A percentile compares a stretch with the other conserved stretches of the same genome.
phyloP scores from a whole-genome alignment of 2,888 invertebrate species.

The Drosophila quinaria region DNA sequence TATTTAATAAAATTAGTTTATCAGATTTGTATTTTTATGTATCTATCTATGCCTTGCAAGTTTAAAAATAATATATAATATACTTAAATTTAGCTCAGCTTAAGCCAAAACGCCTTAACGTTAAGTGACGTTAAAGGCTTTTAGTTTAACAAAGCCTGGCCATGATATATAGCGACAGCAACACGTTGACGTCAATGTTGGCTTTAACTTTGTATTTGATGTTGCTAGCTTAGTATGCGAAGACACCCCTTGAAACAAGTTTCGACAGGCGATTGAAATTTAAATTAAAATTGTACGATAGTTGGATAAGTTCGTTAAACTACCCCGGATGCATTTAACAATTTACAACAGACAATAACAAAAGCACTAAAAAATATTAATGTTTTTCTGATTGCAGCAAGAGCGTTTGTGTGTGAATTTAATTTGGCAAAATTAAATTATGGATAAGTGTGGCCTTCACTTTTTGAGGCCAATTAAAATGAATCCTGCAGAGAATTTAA shows the following conservation, averaged over 20 bases:
- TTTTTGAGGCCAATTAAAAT: conserved; percentile 10
- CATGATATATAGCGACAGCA: conserved; percentile 66
- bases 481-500: neutral
- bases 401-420: neutral
- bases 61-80: neutral
- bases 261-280: conserved; percentile 24
- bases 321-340: conserved; percentile 16
- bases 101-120: conserved; percentile 42
- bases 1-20: neutral
- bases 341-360: neutral
- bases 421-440: conserved; percentile 1
- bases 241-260: conserved; percentile 25
- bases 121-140: conserved; percentile 47
- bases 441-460: too few relatives aligned
- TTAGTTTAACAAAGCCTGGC: conserved; percentile 51
- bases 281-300: conserved; percentile 3
- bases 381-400: neutral
- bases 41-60: neutral
- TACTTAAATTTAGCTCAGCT: neutral
- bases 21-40: neutral
- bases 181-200: conserved; percentile 32
- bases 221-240: conserved; percentile 50
- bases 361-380: neutral
- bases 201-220: conserved; percentile 31
- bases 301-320: conserved; percentile 19